phyloP scores from a whole-genome alignment of 2,888 invertebrate genomes.

The Amphipoea oculea region DNA sequence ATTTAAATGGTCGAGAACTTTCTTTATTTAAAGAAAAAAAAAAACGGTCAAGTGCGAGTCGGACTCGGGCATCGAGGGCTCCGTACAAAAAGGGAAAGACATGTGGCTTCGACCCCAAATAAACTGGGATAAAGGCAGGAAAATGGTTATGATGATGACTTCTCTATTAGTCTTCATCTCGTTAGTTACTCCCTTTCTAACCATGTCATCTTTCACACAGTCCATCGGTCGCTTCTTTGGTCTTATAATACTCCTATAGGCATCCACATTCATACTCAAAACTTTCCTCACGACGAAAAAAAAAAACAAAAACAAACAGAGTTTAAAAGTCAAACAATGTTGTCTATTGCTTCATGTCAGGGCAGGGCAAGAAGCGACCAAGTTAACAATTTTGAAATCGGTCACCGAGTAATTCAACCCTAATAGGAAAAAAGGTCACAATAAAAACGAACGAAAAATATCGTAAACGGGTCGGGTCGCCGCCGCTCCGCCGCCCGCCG shows the following conservation, averaged over 20 bases:
- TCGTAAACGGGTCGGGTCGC: conserved; percentile 9
- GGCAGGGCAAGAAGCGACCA: neutral
- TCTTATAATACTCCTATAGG: neutral
- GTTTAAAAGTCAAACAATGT: neutral
- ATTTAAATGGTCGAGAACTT: neutral
- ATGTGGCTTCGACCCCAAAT: no score
- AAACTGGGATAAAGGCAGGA: no score
- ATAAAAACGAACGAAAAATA: conserved; percentile 17
- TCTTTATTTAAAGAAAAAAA: neutral
- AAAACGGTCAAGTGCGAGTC: no score
- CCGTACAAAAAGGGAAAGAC: no score
- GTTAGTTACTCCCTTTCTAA: neutral
- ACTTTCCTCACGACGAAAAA: neutral
- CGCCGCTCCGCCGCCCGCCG: neutral
- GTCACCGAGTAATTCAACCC: neutral
- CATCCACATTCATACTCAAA: neutral
- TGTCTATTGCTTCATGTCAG: neutral
- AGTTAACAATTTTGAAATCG: neutral
- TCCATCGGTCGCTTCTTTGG: neutral
- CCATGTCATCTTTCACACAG: no score
- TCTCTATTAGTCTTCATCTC: no score
- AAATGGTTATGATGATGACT: neutral
- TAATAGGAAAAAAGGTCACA: conserved; percentile 5
- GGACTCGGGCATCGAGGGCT: no score
- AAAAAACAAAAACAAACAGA: neutral